A percentile compares a stretch with the other conserved stretches of the same genome.
Evolutionary conservation across 2,797 vertebrate genomes (phyloP).

Genomic region (Coranthus polyacanthus): DNA sequence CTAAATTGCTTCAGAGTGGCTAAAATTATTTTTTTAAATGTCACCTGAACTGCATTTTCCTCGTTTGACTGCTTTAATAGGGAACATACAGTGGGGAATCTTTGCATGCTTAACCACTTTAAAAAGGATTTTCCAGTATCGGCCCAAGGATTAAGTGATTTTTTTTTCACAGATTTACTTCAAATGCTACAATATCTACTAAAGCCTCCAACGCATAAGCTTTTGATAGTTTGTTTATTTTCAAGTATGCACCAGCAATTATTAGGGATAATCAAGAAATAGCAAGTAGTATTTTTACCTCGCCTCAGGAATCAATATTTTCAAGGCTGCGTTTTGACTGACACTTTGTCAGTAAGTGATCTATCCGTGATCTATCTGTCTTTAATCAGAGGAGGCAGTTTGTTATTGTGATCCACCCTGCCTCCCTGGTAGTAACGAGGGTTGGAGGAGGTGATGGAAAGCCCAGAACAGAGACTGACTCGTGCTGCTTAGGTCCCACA

Average conservation of each 20-base stretch:
- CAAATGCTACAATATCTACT: conserved; percentile 45
- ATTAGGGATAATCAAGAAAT: conserved; percentile 52
- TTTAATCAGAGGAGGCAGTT: conserved; percentile 63
- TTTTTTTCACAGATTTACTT: conserved; percentile 49
- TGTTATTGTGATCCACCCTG: conserved; percentile 64
- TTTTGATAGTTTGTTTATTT: conserved; percentile 57
- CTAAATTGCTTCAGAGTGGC: conserved; percentile 53
- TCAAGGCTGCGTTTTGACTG: conserved; percentile 41
- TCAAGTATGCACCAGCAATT: conserved; percentile 37
- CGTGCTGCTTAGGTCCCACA: conserved; percentile 58
- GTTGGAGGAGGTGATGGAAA: conserved; percentile 67
- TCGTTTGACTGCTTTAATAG: conserved; percentile 42
- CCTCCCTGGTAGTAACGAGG: conserved; percentile 51
- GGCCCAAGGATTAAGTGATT: conserved; percentile 61
- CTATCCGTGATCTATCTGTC: conserved; percentile 25
- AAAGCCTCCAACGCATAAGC: conserved; percentile 38
- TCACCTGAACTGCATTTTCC: conserved; percentile 56
- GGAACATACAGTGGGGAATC: conserved; percentile 31
- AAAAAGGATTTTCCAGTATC: conserved; percentile 60
- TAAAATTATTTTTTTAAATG: conserved; percentile 58
- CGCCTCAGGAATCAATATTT: conserved; percentile 45
- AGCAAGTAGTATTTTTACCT: conserved; percentile 23
- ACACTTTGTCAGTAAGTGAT: conserved; percentile 54
- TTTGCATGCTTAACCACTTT: conserved; percentile 55
- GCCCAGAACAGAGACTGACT: conserved; percentile 58